Base-by-base conservation (phyloP, 2,888 invertebrate genomes). In the Drosophila ustulata region DNA sequence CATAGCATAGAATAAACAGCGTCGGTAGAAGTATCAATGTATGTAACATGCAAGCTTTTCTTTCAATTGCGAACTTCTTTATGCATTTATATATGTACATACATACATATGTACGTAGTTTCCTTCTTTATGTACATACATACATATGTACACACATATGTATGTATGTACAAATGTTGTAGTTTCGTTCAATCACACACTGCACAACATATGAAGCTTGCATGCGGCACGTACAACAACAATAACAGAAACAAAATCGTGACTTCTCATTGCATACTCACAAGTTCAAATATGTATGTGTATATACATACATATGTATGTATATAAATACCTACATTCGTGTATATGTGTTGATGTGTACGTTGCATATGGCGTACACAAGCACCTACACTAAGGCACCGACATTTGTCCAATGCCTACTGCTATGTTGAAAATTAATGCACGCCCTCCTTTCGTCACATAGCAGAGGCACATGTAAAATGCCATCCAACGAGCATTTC, bases 381-480 rank as follows among this genome's bases (percentile, higher is more conserved):
- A 37, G 58, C 69, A 61, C 46, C 53, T 43, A 55, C 46, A 64
- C 30, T 51, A 32, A 46, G 43, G 34, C 62, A 69, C 43, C 46
- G 62, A 63, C 57, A 83, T 59, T 75, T 78, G 81, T 84, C 83
- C 72, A 69, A 70, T 72, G 73, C 70, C 59, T 57, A 64, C 56
- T 72, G 30, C 43, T 66, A 13, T 65, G 85, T 88, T 55, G 75
- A 87, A 91, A 91, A 84, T 78, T 26, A 64, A 64, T 71, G 80
- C 82, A 83, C 79, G 58, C 59, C 91, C 90, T 90, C 91, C 71
- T 77, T 83, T 43, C 71, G 63, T 5, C 13, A 34, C 26, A 34
- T 34, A 56, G 3, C 41, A 18, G 3, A 7, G 28, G 6, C 47
- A 18, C 41, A 68, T 62, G 55, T 37, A 58, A 58, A 51, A 26